phyloP scores from a whole-genome alignment of 2,888 invertebrate genomes.

The Cerceris rybyensis region DNA sequence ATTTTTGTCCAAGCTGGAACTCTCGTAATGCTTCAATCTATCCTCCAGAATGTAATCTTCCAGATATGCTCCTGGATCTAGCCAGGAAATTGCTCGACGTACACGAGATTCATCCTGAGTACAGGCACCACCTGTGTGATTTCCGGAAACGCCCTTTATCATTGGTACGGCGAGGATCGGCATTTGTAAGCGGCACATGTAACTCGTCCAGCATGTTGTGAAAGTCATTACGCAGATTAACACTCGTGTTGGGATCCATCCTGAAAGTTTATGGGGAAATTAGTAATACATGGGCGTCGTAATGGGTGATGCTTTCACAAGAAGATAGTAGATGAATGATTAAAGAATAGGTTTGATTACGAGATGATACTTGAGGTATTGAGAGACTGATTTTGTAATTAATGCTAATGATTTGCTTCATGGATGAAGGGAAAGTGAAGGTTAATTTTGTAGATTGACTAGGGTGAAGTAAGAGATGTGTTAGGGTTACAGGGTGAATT shows the following conservation, averaged over 20 bases:
- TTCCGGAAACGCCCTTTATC: conserved; percentile 59
- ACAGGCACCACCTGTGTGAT: conserved; percentile 23
- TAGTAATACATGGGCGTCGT: not conserved
- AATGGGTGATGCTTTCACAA: not conserved
- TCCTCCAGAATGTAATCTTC: conserved; percentile 42
- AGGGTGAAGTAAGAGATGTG: no score
- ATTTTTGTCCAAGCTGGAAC: not conserved
- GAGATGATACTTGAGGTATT: not conserved
- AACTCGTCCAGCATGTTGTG: conserved; percentile 88
- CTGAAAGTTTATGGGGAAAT: conserved; percentile 70
- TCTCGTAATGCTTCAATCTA: conserved; percentile 4
- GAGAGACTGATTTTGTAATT: not conserved
- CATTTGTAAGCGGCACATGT: conserved; percentile 90
- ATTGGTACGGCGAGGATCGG: conserved; percentile 83
- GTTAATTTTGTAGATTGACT: no score
- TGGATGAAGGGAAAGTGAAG: no score
- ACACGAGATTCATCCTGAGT: not conserved
- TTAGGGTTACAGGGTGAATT: conserved; percentile 6
- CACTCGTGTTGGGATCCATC: conserved; percentile 83
- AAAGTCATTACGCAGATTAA: conserved; percentile 87
- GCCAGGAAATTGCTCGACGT: conserved; percentile 28
- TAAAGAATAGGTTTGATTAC: not conserved
- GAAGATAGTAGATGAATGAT: not conserved
- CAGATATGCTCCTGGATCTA: conserved; percentile 48
- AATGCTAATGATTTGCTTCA: not conserved